These are phyloP conservation scores for Rhinogobio ventralis DNA, from an alignment of 2,797 vertebrate species.

Conservation along the genomic window DNA sequence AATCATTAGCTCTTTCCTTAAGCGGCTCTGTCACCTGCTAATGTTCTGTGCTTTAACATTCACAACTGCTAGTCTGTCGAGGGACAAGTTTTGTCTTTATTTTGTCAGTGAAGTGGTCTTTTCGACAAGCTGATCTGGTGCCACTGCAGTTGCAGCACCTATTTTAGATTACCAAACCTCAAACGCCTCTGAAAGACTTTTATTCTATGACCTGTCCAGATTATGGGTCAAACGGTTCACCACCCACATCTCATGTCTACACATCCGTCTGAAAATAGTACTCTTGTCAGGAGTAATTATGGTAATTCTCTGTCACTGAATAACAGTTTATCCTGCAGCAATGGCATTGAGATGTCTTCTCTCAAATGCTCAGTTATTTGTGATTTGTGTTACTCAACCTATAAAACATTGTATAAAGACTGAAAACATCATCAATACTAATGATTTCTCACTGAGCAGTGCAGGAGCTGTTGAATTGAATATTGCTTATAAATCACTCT, in stretches of 20 bases:
- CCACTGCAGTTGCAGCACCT: background rate
- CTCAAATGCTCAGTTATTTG: background rate
- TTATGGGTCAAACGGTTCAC: background rate
- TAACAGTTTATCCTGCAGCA: background rate
- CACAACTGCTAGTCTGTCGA: slow-evolving; percentile 1
- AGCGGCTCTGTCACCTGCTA: background rate
- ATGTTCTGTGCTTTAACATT: slow-evolving; percentile 30
- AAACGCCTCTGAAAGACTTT: background rate
- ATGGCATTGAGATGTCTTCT: background rate
- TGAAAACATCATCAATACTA: background rate
- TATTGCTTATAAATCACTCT: background rate
- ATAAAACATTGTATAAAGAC: background rate
- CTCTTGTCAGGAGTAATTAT: background rate
- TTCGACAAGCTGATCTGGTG: background rate
- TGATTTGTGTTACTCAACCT: slow-evolving; percentile 1
- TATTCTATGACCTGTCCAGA: background rate
- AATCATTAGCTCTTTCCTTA: slow-evolving; percentile 1
- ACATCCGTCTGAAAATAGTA: background rate
- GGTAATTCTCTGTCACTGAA: background rate
- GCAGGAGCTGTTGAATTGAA: background rate
- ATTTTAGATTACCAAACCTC: background rate
- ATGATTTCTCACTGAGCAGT: background rate
- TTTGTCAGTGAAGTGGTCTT: background rate
- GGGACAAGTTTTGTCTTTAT: background rate
- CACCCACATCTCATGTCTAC: background rate